Percentiles rank a stretch among this genome's conserved stretches.
These are phyloP conservation scores for Anabacerthia variegaticeps DNA, from an alignment of 2,797 vertebrate genomes.

Conservation along the genomic window DNA sequence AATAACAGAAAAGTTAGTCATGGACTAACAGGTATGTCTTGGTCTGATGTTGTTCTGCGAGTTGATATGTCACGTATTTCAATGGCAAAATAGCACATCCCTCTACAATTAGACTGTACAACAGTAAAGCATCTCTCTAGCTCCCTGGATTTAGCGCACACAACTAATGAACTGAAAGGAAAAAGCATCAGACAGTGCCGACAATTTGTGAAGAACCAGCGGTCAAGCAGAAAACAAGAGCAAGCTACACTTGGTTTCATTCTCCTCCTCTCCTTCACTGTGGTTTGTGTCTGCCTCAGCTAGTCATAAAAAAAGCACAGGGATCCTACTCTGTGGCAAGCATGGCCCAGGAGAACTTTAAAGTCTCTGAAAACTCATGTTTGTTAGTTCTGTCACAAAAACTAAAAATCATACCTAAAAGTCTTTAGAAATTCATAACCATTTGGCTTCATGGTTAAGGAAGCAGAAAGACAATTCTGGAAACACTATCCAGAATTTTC, in stretches of 20 bases:
- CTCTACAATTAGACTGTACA: neutral
- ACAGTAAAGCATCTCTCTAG: neutral
- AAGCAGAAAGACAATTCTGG: neutral
- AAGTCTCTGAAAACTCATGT: neutral
- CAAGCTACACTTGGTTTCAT: neutral
- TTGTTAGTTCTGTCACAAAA: neutral
- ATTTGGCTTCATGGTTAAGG: neutral
- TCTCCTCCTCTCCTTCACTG: neutral
- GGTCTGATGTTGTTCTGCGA: neutral
- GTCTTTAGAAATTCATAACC: neutral
- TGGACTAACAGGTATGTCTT: neutral
- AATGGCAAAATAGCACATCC: neutral
- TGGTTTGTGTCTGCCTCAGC: neutral
- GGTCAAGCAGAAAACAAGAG: fast-evolving
- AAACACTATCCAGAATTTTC: neutral
- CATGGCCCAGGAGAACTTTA: neutral
- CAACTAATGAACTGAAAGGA: neutral
- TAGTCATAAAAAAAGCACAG: neutral
- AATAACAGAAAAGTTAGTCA: neutral
- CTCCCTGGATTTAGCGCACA: neutral
- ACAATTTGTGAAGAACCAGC: neutral
- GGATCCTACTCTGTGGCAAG: neutral
- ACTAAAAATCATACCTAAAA: neutral
- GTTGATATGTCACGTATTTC: neutral
- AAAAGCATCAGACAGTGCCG: neutral